Base-by-base conservation (phyloP, 2,113 vertebrate genomes). In the Paradoxurus hermaphroditus region DNA sequence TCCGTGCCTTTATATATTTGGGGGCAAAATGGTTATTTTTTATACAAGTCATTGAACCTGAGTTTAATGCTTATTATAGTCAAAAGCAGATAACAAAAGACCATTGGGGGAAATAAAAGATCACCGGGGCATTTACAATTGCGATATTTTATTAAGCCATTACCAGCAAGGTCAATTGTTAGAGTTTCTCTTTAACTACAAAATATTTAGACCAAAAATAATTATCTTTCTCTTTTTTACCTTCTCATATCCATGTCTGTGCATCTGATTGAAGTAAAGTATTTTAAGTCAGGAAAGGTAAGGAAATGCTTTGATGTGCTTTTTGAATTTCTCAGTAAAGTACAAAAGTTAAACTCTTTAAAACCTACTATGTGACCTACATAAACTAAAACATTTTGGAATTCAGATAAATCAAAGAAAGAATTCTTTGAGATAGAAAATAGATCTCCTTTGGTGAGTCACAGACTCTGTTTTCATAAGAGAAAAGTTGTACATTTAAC, bases 41-140 rank as follows among this genome's bases (percentile, higher is more conserved):
- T 79, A 91, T 68, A 23, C 21, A 95, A 90, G 36, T 96, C 79
- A 97, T 39, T 94, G 51, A 96, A 96, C 15, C 23, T 91, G 16
- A 85, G 4, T 77, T 77, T 83, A 88, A 84, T 53, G 51, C 5
- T 97, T 67, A 95, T 97, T 96, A 97, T 23, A 77, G 27, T 39
- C 84, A 91, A 98, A 98, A 97, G 88, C 83, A 98, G 87, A 65
- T 96, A 44, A 97, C 97, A 97, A 97, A 94, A 44, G 44, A 94
- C 63, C 29, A 90, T 27, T 53, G 46, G 21, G 56, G 56, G 21
- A 59, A 44, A 97, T 97, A 97, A 97, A 94, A 39, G 44, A 94
- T 68, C 31, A 90, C 25, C 49, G 46, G 51, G 70, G 31, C 67
- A 85, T 31, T 68, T 70, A 89, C 77, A 96, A 95, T 94, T 97